Conservation (phyloP, 1,140 invertebrate species). For the Lysiphlebus fabarum region DNA sequence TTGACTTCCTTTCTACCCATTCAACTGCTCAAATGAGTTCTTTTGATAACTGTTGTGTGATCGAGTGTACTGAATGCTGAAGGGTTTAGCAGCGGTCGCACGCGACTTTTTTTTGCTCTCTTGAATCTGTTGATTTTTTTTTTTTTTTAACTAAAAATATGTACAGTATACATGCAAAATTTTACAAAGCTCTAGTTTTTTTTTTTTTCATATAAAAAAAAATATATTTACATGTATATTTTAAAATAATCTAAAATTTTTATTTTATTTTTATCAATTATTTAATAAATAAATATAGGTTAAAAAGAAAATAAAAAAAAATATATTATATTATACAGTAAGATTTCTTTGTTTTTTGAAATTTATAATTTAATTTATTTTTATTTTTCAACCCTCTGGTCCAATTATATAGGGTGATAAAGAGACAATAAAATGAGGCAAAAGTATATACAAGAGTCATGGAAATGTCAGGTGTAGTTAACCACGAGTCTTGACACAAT, state of each 20-base stretch:
- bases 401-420: neutral
- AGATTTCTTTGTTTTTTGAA: too few relatives aligned
- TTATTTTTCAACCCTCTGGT: too few relatives aligned
- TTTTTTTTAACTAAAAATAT: neutral
- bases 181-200: too few relatives aligned
- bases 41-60: slow-evolving; percentile 58
- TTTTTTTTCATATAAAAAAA: too few relatives aligned
- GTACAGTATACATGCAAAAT: too few relatives aligned
- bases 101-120: neutral
- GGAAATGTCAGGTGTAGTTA: slow-evolving; percentile 28
- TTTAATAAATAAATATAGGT: too few relatives aligned
- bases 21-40: slow-evolving; percentile 58
- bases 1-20: slow-evolving; percentile 58
- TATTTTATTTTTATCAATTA: too few relatives aligned
- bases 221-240: too few relatives aligned
- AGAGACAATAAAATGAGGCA: slow-evolving; percentile 26
- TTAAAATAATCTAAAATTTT: too few relatives aligned
- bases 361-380: too few relatives aligned
- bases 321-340: neutral
- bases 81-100: slow-evolving; percentile 44
- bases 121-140: neutral
- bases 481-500: slow-evolving; percentile 10
- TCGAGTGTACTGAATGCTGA: slow-evolving; percentile 55
- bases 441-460: slow-evolving; percentile 16
- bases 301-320: too few relatives aligned